Percentiles rank a stretch among this genome's conserved stretches.
Evolutionary conservation across 1,140 invertebrate species (phyloP).

Genomic region (Drosophila sulfurigaster): DNA sequence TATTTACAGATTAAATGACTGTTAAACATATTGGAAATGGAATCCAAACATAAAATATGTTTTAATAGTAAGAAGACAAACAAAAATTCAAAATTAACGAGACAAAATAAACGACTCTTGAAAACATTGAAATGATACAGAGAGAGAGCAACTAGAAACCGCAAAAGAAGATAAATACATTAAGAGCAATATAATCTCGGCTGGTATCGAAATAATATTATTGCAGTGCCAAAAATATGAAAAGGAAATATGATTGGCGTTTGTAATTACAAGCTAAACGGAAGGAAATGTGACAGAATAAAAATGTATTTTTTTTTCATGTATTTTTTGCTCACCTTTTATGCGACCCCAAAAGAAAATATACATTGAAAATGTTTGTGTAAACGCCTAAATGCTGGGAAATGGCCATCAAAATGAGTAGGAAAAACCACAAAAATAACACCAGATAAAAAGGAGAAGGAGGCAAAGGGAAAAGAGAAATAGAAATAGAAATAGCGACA

Average conservation of each 20-base stretch:
- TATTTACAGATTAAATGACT: no score
- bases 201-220: not conserved
- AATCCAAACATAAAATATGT: no score
- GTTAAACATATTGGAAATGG: no score
- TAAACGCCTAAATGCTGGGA: constrained; percentile 18
- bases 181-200: not conserved
- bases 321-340: constrained; percentile 6
- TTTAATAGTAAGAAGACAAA: no score
- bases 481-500: constrained; percentile 17
- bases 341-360: constrained; percentile 2
- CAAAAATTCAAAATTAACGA: no score
- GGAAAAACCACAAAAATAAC: constrained; percentile 70
- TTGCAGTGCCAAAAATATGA: not conserved
- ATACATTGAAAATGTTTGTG: constrained; percentile 50
- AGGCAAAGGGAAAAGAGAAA: not conserved
- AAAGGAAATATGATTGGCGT: constrained; percentile 18
- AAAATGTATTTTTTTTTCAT: constrained; percentile 7
- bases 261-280: constrained; percentile 74
- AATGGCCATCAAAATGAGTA: constrained; percentile 40
- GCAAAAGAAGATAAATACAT: not conserved
- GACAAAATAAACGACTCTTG: no score
- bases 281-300: constrained; percentile 66
- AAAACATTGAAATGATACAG: no score
- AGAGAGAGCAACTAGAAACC: not conserved
- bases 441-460: not conserved